phyloP scores from a whole-genome alignment of 2,113 vertebrate genomes.

The Apus apus region DNA sequence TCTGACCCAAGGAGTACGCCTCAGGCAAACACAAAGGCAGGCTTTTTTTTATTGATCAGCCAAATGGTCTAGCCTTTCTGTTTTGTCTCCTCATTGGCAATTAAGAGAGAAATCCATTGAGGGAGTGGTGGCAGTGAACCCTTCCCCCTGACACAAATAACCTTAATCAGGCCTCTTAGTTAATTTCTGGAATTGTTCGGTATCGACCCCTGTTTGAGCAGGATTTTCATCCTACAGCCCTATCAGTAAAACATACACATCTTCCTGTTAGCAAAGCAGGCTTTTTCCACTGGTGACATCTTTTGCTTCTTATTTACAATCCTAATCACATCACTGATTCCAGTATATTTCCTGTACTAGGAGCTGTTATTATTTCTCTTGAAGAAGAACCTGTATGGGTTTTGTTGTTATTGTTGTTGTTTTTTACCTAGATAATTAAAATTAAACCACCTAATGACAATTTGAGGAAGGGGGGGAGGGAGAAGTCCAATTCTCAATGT shows the following conservation, averaged over 20 bases:
- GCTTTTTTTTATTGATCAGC: constrained; percentile 27
- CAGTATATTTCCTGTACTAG: constrained; percentile 67
- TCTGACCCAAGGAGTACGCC: constrained; percentile 22
- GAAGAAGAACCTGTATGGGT: constrained; percentile 9
- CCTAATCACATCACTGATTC: constrained; percentile 73
- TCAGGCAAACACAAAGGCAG: constrained; percentile 49
- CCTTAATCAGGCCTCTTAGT: constrained; percentile 64
- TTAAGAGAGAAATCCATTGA: constrained; percentile 49
- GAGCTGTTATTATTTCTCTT: constrained; percentile 67
- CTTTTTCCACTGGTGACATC: constrained; percentile 49
- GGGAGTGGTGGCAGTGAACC: constrained; percentile 38
- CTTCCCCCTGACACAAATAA: constrained; percentile 66
- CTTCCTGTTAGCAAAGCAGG: constrained; percentile 28
- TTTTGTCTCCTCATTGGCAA: constrained; percentile 35
- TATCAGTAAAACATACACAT: constrained; percentile 44
- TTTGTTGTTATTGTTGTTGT: neutral
- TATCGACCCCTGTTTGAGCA: constrained; percentile 46
- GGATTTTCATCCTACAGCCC: constrained; percentile 38
- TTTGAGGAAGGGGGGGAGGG: neutral
- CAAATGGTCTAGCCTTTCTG: constrained; percentile 39
- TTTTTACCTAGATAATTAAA: constrained; percentile 39
- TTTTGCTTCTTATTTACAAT: constrained; percentile 71
- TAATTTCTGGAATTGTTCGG: constrained; percentile 74
- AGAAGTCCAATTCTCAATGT: neutral
- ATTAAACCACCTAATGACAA: constrained; percentile 58